Evolutionary conservation across 2,797 vertebrate species (phyloP).

Genomic region (Myotis planiceps): DNA sequence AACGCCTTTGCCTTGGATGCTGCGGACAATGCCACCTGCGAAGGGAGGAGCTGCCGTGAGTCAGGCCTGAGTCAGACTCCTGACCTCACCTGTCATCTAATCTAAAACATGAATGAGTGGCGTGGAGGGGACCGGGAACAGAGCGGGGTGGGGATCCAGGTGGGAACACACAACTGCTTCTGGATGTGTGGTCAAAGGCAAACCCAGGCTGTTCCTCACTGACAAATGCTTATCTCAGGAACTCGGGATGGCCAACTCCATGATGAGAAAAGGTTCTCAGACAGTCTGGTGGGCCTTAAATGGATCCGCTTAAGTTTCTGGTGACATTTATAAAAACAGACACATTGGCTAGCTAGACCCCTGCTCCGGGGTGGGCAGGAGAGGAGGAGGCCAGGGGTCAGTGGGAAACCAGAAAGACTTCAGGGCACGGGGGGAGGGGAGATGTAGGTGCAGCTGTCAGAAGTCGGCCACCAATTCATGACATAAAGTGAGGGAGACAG

Average conservation of each 20-base stretch:
- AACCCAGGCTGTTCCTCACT: neutral
- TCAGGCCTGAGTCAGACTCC: conserved; percentile 37
- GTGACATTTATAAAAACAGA: neutral
- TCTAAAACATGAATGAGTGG: neutral
- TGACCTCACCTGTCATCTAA: neutral
- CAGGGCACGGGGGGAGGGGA: too few species aligned
- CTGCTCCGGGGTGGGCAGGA: neutral
- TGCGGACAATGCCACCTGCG: neutral
- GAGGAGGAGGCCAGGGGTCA: neutral
- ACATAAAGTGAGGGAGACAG: neutral
- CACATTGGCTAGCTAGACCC: neutral
- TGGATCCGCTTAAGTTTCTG: neutral
- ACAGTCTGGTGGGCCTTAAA: neutral
- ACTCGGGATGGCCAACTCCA: neutral
- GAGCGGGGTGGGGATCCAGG: neutral
- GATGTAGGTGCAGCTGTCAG: neutral
- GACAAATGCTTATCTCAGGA: neutral
- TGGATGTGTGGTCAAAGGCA: neutral
- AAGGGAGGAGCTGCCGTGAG: neutral
- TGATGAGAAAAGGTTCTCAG: neutral
- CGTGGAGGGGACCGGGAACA: neutral
- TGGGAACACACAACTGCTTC: neutral
- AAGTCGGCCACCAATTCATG: neutral
- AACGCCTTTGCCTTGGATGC: neutral
- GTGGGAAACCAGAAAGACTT: neutral